phyloP scores from a whole-genome alignment of 1,140 invertebrate genomes.

The Nephila pilipes region DNA sequence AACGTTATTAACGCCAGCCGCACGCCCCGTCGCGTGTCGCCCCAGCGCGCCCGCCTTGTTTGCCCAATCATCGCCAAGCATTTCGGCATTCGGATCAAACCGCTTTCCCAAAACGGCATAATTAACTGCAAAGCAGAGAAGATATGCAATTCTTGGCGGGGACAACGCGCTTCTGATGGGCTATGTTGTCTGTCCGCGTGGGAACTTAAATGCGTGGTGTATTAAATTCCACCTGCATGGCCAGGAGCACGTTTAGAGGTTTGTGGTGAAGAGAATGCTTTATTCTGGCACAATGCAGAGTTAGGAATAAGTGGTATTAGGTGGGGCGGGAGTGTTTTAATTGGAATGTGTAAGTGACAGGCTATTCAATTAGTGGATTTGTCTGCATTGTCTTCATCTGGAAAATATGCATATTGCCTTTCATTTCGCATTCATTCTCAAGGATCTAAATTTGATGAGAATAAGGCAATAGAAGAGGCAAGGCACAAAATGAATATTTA shows the following conservation, averaged over 20 bases:
- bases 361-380: neutral
- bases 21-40: slow-evolving; percentile 29
- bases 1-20: slow-evolving; percentile 47
- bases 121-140: slow-evolving; percentile 5
- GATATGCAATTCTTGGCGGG: slow-evolving; percentile 11
- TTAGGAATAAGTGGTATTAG: neutral
- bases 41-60: slow-evolving; percentile 24
- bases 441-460: too few species aligned
- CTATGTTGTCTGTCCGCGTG: neutral
- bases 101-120: slow-evolving; percentile 9
- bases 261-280: neutral
- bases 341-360: neutral
- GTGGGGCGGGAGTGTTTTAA: neutral
- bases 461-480: too few species aligned
- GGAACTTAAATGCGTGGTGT: neutral
- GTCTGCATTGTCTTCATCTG: neutral
- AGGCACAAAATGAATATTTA: too few species aligned
- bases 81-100: slow-evolving; percentile 36
- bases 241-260: neutral
- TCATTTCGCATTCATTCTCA: too few species aligned
- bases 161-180: neutral
- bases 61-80: slow-evolving; percentile 40
- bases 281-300: neutral
- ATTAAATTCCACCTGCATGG: slow-evolving; percentile 20
- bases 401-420: neutral